phyloP scores from a whole-genome alignment of 2,113 vertebrate genomes.

The Psammodynastes pulverulentus region DNA sequence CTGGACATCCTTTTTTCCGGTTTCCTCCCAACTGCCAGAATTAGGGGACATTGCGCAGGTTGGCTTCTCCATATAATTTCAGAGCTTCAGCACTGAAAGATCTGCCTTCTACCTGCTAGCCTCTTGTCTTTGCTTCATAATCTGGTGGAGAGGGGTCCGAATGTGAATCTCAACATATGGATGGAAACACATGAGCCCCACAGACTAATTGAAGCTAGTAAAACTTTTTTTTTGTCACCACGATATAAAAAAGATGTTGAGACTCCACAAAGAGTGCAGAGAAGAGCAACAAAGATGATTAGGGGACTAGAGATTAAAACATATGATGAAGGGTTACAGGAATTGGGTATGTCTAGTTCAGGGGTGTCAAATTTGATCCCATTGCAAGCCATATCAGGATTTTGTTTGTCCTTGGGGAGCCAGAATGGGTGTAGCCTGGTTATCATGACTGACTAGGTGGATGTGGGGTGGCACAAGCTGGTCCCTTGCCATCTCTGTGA shows the following conservation, averaged over 20 bases:
- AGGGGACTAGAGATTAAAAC: background rate
- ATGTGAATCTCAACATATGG: background rate
- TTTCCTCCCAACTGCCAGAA: background rate
- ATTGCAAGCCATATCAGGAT: too few species aligned
- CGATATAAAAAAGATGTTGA: background rate
- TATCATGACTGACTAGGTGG: fast-evolving
- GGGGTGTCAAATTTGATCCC: too few species aligned
- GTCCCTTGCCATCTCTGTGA: too few species aligned
- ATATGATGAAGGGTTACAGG: background rate
- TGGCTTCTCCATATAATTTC: background rate
- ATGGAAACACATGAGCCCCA: background rate
- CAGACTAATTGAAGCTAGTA: background rate
- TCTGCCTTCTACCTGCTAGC: background rate
- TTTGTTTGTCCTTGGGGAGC: too few species aligned
- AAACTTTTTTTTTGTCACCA: background rate
- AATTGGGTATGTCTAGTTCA: background rate
- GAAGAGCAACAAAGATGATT: background rate
- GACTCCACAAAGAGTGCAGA: background rate
- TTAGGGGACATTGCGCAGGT: background rate
- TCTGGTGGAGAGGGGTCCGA: background rate
- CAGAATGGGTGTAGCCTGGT: too few species aligned
- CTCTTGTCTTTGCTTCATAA: background rate
- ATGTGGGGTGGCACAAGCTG: fast-evolving
- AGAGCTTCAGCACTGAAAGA: background rate
- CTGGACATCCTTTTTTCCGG: background rate